phyloP scores from a whole-genome alignment of 2,113 vertebrate species.

The Leptodactylus fuscus region DNA sequence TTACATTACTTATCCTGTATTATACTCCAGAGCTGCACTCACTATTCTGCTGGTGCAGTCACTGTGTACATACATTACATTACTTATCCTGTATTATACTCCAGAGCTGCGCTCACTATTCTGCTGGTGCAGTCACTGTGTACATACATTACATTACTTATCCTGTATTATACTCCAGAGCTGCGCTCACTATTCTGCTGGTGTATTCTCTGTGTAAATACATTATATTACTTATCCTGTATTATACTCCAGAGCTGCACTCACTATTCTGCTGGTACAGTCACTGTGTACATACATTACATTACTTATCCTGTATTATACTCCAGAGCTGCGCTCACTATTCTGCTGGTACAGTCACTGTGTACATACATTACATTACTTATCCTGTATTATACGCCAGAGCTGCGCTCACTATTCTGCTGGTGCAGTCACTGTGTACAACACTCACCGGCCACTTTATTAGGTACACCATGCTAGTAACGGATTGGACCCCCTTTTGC shows the following conservation, averaged over 20 bases:
- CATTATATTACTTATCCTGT: not conserved
- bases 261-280: slow-evolving; percentile 1
- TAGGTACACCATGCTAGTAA: too few species aligned
- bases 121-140: not conserved
- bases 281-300: slow-evolving; percentile 3
- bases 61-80: too few species aligned
- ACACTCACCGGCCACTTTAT: too few species aligned
- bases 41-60: too few species aligned
- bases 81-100: too few species aligned
- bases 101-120: too few species aligned
- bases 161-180: slow-evolving; percentile 7
- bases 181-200: slow-evolving; percentile 10
- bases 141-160: not conserved
- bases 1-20: too few species aligned
- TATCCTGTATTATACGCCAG: not conserved
- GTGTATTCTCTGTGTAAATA: not conserved
- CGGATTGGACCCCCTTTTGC: too few species aligned
- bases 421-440: not conserved
- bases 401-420: not conserved
- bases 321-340: not conserved
- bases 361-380: not conserved
- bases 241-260: slow-evolving; percentile 19
- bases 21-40: too few species aligned
- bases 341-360: too few species aligned
- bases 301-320: not conserved